These are phyloP conservation scores for Epicauta chinensis DNA, from an alignment of 1,140 invertebrate genomes.

Conservation along the genomic window DNA sequence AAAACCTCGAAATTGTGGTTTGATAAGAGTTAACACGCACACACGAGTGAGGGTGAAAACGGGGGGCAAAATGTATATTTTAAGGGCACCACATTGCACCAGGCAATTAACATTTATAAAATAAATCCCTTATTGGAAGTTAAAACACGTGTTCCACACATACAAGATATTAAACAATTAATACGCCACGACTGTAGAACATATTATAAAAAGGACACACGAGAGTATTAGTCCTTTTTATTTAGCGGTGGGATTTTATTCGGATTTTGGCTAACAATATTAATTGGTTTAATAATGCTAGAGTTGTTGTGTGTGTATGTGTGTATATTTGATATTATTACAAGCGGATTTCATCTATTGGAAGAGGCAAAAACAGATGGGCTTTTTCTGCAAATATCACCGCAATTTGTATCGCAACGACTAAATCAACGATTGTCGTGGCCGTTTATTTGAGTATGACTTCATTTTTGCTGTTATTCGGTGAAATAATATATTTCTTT, in stretches of 20 bases:
- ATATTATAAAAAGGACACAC: slow-evolving; percentile 25
- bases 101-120: slow-evolving; percentile 40
- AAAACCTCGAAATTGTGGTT: too few relatives aligned
- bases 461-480: too few relatives aligned
- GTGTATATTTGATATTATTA: too few relatives aligned
- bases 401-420: too few relatives aligned
- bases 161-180: slow-evolving; percentile 41
- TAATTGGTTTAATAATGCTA: slow-evolving; percentile 34
- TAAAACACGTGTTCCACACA: slow-evolving; percentile 37
- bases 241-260: slow-evolving; percentile 31
- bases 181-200: slow-evolving; percentile 29
- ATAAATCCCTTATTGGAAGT: slow-evolving; percentile 39
- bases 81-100: slow-evolving; percentile 11
- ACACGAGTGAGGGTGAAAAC: too few relatives aligned
- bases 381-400: too few relatives aligned
- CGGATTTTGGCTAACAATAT: slow-evolving; percentile 31
- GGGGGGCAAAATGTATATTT: neutral
- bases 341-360: too few relatives aligned
- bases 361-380: too few relatives aligned
- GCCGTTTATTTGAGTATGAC: too few relatives aligned
- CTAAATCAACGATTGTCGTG: too few relatives aligned
- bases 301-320: neutral
- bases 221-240: slow-evolving; percentile 30
- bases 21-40: too few relatives aligned
- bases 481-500: too few relatives aligned